Conservation (phyloP, 2,113 vertebrate species). For the Seriola quinqueradiata region DNA sequence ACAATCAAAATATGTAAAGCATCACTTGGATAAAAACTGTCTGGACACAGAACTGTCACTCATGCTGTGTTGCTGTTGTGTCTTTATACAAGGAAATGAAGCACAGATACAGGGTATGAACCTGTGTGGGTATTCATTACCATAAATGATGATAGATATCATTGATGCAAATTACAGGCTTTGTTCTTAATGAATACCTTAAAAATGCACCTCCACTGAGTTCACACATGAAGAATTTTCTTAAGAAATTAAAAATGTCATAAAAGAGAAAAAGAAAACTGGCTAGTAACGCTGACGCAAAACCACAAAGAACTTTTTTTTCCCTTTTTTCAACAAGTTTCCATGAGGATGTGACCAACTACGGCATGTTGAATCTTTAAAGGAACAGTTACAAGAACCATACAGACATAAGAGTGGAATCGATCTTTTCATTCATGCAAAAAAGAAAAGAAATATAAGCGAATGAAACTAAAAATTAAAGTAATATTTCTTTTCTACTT, state of each 20-base stretch:
- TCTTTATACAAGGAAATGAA: conserved; percentile 10
- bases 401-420: no score
- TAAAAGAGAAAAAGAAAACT: not conserved
- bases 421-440: no score
- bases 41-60: conserved; percentile 24
- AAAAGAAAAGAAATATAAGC: no score
- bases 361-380: not conserved
- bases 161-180: conserved; percentile 38
- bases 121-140: conserved; percentile 44
- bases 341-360: not conserved
- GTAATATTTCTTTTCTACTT: no score
- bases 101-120: conserved; percentile 2
- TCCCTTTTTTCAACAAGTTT: not conserved
- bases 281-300: not conserved
- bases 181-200: conserved; percentile 38
- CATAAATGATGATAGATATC: conserved; percentile 22
- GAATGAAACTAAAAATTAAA: not conserved
- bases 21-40: not conserved
- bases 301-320: not conserved
- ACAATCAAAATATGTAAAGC: conserved; percentile 5
- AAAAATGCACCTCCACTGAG: not conserved
- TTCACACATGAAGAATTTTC: not conserved
- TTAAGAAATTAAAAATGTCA: not conserved
- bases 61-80: conserved; percentile 23
- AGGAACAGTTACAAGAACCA: no score